Percentiles rank a stretch among this genome's conserved stretches.
These are phyloP conservation scores for Neogale vison DNA, from an alignment of 2,113 vertebrate genomes.

Conservation along the genomic window DNA sequence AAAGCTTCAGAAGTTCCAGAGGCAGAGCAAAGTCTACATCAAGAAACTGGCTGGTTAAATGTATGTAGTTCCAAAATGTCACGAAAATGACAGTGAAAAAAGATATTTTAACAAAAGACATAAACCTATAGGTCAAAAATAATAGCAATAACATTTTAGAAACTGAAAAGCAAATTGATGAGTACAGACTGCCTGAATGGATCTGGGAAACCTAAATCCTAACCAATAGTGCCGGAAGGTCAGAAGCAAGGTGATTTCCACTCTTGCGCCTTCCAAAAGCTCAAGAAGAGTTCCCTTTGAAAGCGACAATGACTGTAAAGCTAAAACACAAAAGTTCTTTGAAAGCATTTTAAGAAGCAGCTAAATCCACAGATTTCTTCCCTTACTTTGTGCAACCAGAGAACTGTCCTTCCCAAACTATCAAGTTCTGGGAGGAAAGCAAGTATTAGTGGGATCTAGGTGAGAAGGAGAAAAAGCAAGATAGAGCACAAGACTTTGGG, in stretches of 20 bases:
- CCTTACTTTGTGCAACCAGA: background rate
- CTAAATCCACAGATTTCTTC: background rate
- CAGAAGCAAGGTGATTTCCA: background rate
- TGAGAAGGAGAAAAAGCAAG: background rate
- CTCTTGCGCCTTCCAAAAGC: background rate
- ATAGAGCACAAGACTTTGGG: background rate
- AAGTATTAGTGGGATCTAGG: background rate
- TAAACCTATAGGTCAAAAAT: background rate
- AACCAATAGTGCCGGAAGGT: background rate
- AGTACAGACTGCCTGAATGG: background rate
- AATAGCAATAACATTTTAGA: background rate
- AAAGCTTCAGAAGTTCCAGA: background rate
- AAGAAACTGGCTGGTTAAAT: background rate
- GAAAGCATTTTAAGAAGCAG: background rate
- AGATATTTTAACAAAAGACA: background rate
- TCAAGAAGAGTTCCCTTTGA: background rate
- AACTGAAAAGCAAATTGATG: background rate
- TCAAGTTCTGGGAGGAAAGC: background rate
- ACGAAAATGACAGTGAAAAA: background rate
- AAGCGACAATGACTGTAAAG: background rate
- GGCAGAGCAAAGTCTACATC: background rate
- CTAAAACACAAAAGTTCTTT: background rate
- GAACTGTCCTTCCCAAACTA: background rate
- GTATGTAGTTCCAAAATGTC: background rate
- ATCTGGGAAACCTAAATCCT: background rate